These are phyloP conservation scores for Fragum sueziense DNA, from an alignment of 2,888 invertebrate genomes.

Conservation along the genomic window DNA sequence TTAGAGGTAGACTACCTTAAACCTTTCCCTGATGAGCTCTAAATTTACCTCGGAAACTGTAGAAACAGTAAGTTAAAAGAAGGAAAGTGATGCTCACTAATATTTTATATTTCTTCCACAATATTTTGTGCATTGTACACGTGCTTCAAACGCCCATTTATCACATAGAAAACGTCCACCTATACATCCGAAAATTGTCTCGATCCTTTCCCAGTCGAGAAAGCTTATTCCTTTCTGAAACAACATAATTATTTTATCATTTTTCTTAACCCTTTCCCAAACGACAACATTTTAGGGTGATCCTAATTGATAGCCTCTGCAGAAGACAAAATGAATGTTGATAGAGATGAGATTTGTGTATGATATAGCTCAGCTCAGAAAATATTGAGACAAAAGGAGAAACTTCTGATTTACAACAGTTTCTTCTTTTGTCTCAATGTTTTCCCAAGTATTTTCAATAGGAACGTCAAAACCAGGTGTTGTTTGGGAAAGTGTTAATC, in stretches of 20 bases:
- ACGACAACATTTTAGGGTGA: not conserved
- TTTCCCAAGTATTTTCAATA: not conserved
- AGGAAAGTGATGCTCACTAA: not conserved
- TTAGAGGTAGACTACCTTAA: no score
- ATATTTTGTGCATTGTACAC: constrained; percentile 28
- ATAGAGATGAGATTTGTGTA: no score
- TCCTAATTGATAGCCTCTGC: no score
- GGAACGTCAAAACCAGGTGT: not conserved
- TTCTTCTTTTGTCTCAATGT: not conserved
- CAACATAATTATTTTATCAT: no score
- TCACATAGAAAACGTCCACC: not conserved
- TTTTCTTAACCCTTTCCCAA: no score
- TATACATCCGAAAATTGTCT: not conserved
- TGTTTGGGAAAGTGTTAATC: not conserved
- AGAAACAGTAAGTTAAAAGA: not conserved
- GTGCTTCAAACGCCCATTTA: constrained; percentile 10
- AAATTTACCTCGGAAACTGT: no score
- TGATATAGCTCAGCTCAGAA: no score
- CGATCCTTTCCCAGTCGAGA: no score
- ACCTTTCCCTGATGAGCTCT: no score
- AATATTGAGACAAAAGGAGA: constrained; percentile 1
- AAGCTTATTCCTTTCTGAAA: no score
- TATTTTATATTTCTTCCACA: no score
- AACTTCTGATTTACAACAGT: not conserved
- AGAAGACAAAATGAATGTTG: no score